Percentiles rank a stretch among this genome's conserved stretches.
These are phyloP conservation scores for Aplochiton taeniatus DNA, from an alignment of 2,797 vertebrate genomes.

Conservation along the genomic window DNA sequence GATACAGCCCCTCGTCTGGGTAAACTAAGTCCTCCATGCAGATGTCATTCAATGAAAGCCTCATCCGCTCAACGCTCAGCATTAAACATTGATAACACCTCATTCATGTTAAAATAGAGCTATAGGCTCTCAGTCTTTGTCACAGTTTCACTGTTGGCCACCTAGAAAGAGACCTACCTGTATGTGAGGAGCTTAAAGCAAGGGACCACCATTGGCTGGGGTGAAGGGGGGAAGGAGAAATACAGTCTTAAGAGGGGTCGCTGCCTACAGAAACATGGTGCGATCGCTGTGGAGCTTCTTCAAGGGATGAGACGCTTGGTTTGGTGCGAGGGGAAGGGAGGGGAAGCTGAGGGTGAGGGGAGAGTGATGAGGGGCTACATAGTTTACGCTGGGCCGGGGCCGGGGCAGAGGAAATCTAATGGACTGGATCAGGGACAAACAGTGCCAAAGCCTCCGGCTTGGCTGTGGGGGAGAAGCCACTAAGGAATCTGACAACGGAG, in stretches of 20 bases:
- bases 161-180: too few species aligned
- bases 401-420: conserved; percentile 48
- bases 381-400: conserved; percentile 9
- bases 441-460: conserved; percentile 29
- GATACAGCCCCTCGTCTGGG: too few species aligned
- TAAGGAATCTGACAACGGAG: conserved; percentile 69
- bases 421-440: conserved; percentile 58
- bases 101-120: too few species aligned
- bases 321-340: conserved; percentile 30
- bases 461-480: conserved; percentile 64
- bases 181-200: too few species aligned
- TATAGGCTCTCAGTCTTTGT: too few species aligned
- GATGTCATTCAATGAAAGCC: neutral
- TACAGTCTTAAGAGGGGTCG: neutral
- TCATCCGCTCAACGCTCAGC: neutral
- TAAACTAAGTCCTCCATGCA: neutral
- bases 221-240: too few species aligned
- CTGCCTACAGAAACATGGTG: conserved; percentile 9
- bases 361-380: neutral
- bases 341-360: conserved; percentile 26
- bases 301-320: conserved; percentile 30
- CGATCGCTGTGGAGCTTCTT: conserved; percentile 16
- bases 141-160: too few species aligned
- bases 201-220: too few species aligned
- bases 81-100: too few species aligned